Conservation (phyloP, 2,888 invertebrate genomes). For the Ornithoptera priamus region DNA sequence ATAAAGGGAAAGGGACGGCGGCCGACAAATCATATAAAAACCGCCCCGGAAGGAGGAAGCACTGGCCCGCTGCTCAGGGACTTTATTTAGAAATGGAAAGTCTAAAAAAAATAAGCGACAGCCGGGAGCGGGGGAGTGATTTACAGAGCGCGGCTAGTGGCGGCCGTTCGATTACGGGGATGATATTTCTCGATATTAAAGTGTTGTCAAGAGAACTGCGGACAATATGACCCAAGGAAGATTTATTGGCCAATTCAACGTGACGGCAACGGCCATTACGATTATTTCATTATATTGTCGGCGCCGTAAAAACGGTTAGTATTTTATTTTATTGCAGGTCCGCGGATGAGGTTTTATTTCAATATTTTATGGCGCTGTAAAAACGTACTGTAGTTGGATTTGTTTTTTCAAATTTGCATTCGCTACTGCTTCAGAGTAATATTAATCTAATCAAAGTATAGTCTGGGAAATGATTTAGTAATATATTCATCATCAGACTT, state of each 20-base stretch:
- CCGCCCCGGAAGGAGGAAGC: constrained; percentile 79
- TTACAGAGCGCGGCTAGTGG: constrained; percentile 71
- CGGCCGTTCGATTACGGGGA: constrained; percentile 73
- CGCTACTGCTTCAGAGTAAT: too few relatives aligned
- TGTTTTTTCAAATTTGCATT: constrained; percentile 42
- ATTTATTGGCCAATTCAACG: constrained; percentile 77
- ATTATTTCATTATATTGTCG: constrained; percentile 79
- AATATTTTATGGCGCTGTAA: constrained; percentile 77
- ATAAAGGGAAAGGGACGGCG: constrained; percentile 77
- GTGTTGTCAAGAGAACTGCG: constrained; percentile 77
- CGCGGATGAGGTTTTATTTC: constrained; percentile 71
- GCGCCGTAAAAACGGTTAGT: constrained; percentile 78
- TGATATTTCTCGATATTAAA: constrained; percentile 80
- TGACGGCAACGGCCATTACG: constrained; percentile 76
- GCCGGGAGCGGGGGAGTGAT: constrained; percentile 67
- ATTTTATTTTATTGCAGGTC: constrained; percentile 76
- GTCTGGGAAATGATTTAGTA: too few relatives aligned
- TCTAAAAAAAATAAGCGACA: constrained; percentile 78
- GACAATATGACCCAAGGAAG: constrained; percentile 80
- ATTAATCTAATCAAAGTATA: too few relatives aligned
- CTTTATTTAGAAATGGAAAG: constrained; percentile 80
- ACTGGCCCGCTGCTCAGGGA: constrained; percentile 75
- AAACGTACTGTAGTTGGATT: constrained; percentile 57
- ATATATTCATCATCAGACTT: too few relatives aligned
- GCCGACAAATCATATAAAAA: constrained; percentile 78